Evolutionary conservation across 2,113 vertebrate species (phyloP).

Genomic region (Phyllostomus hastatus): DNA sequence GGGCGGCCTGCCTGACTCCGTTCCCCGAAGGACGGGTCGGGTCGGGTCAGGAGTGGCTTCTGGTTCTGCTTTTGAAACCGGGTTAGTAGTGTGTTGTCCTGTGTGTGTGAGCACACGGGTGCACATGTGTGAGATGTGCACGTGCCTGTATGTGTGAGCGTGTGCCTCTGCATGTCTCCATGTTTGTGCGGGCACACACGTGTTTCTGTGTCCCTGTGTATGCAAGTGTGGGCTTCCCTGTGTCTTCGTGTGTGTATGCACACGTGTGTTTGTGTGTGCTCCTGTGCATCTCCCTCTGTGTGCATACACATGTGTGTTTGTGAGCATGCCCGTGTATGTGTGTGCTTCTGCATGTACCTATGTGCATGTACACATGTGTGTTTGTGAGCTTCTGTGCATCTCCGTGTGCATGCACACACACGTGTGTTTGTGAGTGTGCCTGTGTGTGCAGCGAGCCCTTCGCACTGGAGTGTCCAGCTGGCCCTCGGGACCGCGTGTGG

Average conservation of each 20-base stretch:
- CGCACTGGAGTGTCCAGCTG: background rate
- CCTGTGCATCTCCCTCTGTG: rapidly evolving
- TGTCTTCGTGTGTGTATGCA: no score
- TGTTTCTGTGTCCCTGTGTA: rapidly evolving
- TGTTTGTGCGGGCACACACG: rapidly evolving
- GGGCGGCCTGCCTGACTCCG: no score
- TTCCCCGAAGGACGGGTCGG: no score
- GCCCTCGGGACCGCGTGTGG: no score
- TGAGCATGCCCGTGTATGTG: no score
- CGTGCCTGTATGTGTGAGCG: rapidly evolving
- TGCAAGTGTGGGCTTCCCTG: no score
- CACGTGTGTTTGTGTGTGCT: no score
- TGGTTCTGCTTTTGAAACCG: background rate
- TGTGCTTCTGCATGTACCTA: no score
- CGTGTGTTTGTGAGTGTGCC: background rate
- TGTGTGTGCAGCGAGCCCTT: background rate
- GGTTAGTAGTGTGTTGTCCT: background rate
- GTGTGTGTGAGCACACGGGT: no score
- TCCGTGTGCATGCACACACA: rapidly evolving
- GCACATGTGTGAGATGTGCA: background rate
- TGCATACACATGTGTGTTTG: background rate
- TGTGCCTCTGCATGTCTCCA: background rate
- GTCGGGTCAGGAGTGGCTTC: background rate
- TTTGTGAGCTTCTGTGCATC: no score
- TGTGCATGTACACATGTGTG: no score